Evolutionary conservation across 53 echinoderm and acorn worm genomes (phyloP), one percentile per base, ranked within the genome.

Genomic region (Luidia sarsii): DNA sequence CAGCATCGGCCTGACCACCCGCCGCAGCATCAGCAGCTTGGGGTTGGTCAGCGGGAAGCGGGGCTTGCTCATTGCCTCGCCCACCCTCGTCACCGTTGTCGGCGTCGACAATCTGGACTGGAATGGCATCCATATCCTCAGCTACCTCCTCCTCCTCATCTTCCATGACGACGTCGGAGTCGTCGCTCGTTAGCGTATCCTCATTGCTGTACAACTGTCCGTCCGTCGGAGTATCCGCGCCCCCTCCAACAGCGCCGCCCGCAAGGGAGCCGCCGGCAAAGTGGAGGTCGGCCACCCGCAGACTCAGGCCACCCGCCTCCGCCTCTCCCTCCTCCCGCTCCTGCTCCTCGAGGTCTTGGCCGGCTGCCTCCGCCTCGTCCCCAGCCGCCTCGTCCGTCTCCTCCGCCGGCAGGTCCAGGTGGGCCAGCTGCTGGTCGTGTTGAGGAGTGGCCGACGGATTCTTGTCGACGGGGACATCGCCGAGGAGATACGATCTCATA

Each of bases 401-500:
- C 23, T 83, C 70, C 11, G 59, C 71, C 21, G 59, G 60, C 14
- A 79, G 62, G 22, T 82, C 68, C 1, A 36, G 65, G 23, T 77
- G 77, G 32, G 46, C 52, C 0, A 77, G 48, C 13, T 77, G 77
- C 7, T 77, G 77, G 22, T 77, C 77, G 22, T 77, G 77, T 33
- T 77, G 77, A 21, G 72, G 72, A 22, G 84, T 50, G 3, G 64
- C 39, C n/a, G 63, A n/a, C 35, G 20, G 36, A 16, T 83, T 81
- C 22, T 67, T 75, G 15, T 81, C 50, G 11, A 77, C 29, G 15
- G 91, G 86, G n/a, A 87, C 89, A 75, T 99, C 99, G 38, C 99
- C 99, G 22, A 99, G 89, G 21, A 99, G 81, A 39, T 99, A 99
- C n/a, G 99, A 99, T 23, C 89, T 68, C 57, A 99, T 74, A 68